Percentiles rank a stretch among this genome's conserved stretches.
Evolutionary conservation across 2,888 invertebrate genomes (phyloP).

Genomic region (Andrena praecox): DNA sequence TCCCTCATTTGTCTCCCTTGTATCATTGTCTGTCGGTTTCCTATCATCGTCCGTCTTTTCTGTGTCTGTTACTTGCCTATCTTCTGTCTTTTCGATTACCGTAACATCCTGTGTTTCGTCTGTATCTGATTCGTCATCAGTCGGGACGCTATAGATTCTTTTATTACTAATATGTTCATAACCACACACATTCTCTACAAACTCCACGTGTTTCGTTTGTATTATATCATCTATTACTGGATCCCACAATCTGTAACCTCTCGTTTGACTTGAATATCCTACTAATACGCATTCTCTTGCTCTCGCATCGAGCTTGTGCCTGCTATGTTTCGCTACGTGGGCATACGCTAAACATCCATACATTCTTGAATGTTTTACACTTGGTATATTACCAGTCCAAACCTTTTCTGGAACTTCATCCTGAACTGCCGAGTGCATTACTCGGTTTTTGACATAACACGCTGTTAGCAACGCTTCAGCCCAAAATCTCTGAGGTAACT

Average conservation of each 20-base stretch:
- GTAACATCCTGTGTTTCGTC: neutral
- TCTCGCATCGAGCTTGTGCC: constrained; percentile 7
- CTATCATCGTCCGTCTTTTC: neutral
- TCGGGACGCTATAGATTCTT: neutral
- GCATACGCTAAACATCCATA: constrained; percentile 11
- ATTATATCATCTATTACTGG: constrained; percentile 16
- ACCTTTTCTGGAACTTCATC: neutral
- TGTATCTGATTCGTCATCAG: neutral
- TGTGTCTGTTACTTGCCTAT: neutral
- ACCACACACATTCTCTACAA: constrained; percentile 21
- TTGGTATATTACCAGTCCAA: constrained; percentile 9
- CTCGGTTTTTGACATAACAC: constrained; percentile 2
- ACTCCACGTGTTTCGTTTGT: constrained; percentile 34
- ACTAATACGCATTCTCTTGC: constrained; percentile 6
- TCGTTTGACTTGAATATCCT: constrained; percentile 19
- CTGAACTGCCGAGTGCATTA: neutral
- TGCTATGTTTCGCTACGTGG: neutral
- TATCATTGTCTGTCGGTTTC: no score
- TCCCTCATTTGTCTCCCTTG: neutral
- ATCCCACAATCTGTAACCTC: constrained; percentile 30
- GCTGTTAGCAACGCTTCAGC: neutral
- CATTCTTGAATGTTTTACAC: neutral
- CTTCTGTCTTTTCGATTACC: neutral
- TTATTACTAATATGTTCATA: constrained; percentile 24
- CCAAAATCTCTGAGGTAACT: constrained; percentile 1